Percentiles rank a stretch among this genome's conserved stretches.
phyloP scores from a whole-genome alignment of 2,888 invertebrate species.

The Anodontia alba region DNA sequence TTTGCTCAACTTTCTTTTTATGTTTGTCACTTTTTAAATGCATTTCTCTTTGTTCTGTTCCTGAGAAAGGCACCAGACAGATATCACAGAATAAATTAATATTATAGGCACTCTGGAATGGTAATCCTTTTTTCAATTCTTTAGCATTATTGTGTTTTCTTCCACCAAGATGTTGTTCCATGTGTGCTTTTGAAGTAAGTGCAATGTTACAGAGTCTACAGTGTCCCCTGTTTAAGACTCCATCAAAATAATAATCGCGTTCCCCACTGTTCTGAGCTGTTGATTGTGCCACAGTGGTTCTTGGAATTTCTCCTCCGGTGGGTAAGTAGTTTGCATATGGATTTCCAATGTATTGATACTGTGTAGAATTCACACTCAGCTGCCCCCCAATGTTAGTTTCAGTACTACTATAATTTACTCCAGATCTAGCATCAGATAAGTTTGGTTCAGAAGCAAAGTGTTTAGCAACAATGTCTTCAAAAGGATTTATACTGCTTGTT shows the following conservation, averaged over 20 bases:
- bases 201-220: constrained; percentile 66
- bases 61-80: constrained; percentile 71
- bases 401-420: background rate
- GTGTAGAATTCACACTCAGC: background rate
- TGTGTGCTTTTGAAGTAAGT: constrained; percentile 62
- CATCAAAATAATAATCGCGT: constrained; percentile 42
- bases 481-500: background rate
- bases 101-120: background rate
- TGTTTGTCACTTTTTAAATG: constrained; percentile 74
- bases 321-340: no score
- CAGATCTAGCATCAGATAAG: background rate
- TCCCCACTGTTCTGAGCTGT: no score
- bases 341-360: no score
- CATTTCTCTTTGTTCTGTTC: constrained; percentile 70
- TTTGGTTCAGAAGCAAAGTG: background rate
- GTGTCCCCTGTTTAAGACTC: constrained; percentile 46
- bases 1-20: constrained; percentile 43
- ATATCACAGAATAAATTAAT: constrained; percentile 59
- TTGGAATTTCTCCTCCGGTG: no score
- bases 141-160: constrained; percentile 65
- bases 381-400: background rate
- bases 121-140: background rate
- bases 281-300: no score
- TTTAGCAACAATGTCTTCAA: constrained; percentile 1
- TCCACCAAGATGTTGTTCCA: constrained; percentile 65